Evolutionary conservation across 2,888 invertebrate species (phyloP).

Genomic region (Fragum sueziense): DNA sequence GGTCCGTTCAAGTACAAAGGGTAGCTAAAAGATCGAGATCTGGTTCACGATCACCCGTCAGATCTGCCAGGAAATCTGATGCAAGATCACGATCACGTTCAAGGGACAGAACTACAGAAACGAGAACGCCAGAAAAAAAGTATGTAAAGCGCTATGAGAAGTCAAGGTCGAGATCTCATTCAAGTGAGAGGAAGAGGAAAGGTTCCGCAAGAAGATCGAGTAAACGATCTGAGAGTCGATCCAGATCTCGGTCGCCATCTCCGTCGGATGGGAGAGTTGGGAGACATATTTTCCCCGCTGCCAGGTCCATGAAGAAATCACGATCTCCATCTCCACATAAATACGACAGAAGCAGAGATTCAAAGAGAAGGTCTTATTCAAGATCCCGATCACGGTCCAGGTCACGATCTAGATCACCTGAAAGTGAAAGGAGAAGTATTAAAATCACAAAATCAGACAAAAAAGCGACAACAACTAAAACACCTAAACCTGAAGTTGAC

Average conservation of each 20-base stretch:
- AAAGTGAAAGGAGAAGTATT: constrained; percentile 21
- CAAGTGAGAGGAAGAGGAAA: not conserved
- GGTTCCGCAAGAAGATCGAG: not conserved
- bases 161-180: constrained; percentile 24
- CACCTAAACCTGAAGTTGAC: not conserved
- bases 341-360: not conserved
- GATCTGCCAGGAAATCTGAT: not conserved
- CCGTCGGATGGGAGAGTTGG: not conserved
- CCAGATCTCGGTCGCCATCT: not conserved
- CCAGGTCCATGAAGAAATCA: constrained; percentile 20
- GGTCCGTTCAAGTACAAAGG: not conserved
- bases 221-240: not conserved
- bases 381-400: not conserved
- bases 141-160: not conserved
- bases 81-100: not conserved
- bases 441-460: not conserved
- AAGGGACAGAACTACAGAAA: not conserved
- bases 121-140: not conserved
- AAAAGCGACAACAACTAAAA: not conserved
- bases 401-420: constrained; percentile 30
- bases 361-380: not conserved
- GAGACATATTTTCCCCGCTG: not conserved
- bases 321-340: constrained; percentile 19
- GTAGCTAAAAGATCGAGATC: constrained; percentile 3
- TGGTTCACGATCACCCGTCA: not conserved